These are phyloP conservation scores for Diabrotica undecimpunctata DNA, from an alignment of 1,140 invertebrate species.

Conservation along the genomic window DNA sequence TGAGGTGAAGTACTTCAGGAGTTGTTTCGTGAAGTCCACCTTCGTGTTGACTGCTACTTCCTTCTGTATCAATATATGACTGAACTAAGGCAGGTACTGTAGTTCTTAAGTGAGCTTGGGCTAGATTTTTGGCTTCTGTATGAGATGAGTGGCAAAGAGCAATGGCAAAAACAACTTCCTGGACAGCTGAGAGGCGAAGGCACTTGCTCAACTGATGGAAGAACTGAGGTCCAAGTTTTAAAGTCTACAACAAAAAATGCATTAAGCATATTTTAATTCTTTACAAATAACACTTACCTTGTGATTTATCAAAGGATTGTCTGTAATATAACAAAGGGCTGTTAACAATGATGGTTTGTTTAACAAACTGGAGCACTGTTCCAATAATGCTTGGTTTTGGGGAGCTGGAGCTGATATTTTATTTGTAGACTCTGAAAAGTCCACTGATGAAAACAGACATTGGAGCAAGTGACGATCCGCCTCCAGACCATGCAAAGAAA, in stretches of 20 bases:
- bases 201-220: conserved; percentile 79
- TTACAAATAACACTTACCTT: conserved; percentile 50
- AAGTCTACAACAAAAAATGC: conserved; percentile 53
- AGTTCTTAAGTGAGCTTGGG: conserved; percentile 73
- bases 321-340: conserved; percentile 75
- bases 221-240: conserved; percentile 72
- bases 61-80: conserved; percentile 76
- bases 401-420: conserved; percentile 54
- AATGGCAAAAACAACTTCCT: conserved; percentile 86
- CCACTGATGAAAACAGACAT: conserved; percentile 75
- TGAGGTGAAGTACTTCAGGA: conserved; percentile 81
- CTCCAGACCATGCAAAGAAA: conserved; percentile 76
- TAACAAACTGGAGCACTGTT: conserved; percentile 68
- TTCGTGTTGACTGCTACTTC: conserved; percentile 65
- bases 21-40: conserved; percentile 83
- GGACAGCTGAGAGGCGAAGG: conserved; percentile 76
- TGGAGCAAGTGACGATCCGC: conserved; percentile 83
- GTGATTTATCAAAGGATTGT: conserved; percentile 61
- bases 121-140: conserved; percentile 66
- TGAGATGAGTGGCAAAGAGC: conserved; percentile 76
- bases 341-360: conserved; percentile 72
- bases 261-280: not conserved
- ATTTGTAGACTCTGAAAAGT: conserved; percentile 58
- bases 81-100: conserved; percentile 81
- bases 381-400: conserved; percentile 70